Evolutionary conservation across 2,888 invertebrate species (phyloP).

Genomic region (Xestia c-nigrum): DNA sequence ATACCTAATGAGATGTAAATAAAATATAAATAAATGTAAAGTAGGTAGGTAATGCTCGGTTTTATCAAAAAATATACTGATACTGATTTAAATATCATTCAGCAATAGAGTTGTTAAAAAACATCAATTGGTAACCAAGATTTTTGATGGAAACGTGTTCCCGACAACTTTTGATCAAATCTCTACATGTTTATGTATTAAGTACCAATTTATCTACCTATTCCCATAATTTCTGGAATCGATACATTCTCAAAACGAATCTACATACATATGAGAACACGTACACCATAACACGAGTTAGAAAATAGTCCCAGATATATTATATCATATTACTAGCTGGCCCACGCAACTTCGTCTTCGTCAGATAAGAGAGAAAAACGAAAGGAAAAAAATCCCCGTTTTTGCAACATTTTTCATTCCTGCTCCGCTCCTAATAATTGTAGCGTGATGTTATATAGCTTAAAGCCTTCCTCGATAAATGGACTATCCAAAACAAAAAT

Average conservation of each 20-base stretch:
- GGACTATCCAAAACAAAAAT: no score
- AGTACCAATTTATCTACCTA: not conserved
- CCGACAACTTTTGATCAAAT: not conserved
- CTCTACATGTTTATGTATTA: not conserved
- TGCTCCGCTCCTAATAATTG: no score
- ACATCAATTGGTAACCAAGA: not conserved
- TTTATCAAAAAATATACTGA: no score
- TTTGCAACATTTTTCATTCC: no score
- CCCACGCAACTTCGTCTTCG: no score
- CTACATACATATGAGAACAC: conserved; percentile 14
- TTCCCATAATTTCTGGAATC: not conserved
- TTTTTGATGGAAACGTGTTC: not conserved
- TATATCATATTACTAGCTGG: no score
- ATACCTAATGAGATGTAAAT: not conserved
- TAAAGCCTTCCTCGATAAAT: no score
- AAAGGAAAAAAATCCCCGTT: no score
- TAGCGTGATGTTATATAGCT: no score
- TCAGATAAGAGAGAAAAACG: no score
- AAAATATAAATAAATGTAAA: no score
- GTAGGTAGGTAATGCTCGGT: no score
- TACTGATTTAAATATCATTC: not conserved
- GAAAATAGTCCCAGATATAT: conserved; percentile 7
- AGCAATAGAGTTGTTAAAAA: not conserved
- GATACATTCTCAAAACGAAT: conserved; percentile 1
- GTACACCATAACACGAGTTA: not conserved